Base-by-base conservation (phyloP, 2,797 vertebrate genomes). In the Tapera naevia region DNA sequence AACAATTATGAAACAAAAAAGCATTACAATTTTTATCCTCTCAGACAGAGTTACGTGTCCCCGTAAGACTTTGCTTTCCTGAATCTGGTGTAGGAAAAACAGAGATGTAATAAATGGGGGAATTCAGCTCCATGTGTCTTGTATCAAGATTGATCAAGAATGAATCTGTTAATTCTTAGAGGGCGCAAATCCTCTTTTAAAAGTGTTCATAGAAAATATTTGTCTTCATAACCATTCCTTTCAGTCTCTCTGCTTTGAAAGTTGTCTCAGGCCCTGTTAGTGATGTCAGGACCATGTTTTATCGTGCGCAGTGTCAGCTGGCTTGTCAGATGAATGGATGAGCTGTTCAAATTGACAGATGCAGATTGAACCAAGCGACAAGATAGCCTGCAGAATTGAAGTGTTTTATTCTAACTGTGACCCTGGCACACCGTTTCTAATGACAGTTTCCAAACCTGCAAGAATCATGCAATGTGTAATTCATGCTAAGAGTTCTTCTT, bases 311-410 rank as follows among this genome's bases (percentile, higher is more conserved):
- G 3, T 32, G 8, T n/a, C 37, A 32, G 14, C 2, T 33, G 45
- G 17, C 17, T 1, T 15, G 5, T 58, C 0, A 0, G 21, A 2
- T 43, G 50, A 43, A 23, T 8, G 53, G 39, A 10, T 6, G 35
- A 17, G 17, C 33, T 41, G 10, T 58, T 73, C 62, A 25, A 2
- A 24, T 6, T 23, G 56, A 16, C 11, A 56, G 46, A 15, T 41
- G 30, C 30, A 67, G 54, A 3, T 27, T 57, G 50, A 41, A 5
- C 46, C 48, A 37, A 61, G 15, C 54, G 58, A 28, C 33, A 85
- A 60, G 17, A 28, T 10, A 54, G 33, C 54, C 78, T 69, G 9
- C 35, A 35, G 10, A 62, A 66, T 64, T 43, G 22, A 79, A 79
- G 11, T 19, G 25, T 4, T 48, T 70, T 25, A 37, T 43, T 32